A percentile compares a stretch with the other conserved stretches of the same genome.
These are phyloP conservation scores for Aromia moschata DNA, from an alignment of 2,888 invertebrate genomes.

Conservation along the genomic window DNA sequence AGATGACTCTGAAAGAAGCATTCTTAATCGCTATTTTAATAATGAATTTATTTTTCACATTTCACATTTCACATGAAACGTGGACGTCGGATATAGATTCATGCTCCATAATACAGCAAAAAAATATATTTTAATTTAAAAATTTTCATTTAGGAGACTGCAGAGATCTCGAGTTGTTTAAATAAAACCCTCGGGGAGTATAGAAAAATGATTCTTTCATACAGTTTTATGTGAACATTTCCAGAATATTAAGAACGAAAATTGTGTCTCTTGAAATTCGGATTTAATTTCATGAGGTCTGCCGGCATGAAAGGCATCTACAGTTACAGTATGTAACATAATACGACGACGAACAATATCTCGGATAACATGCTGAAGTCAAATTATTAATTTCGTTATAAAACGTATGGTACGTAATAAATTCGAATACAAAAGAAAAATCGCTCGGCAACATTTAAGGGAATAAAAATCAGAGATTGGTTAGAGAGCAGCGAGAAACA, in stretches of 20 bases:
- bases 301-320: neutral
- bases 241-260: neutral
- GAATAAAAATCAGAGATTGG: constrained; percentile 23
- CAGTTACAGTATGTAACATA: neutral
- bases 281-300: neutral
- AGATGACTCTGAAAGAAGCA: too few relatives aligned
- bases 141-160: too few relatives aligned
- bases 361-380: constrained; percentile 10
- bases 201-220: too few relatives aligned
- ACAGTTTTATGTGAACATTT: too few relatives aligned
- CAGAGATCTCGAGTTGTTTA: too few relatives aligned
- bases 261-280: neutral
- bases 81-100: too few relatives aligned
- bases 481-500: constrained; percentile 29
- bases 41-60: too few relatives aligned
- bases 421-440: constrained; percentile 8
- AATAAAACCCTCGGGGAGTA: too few relatives aligned
- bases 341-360: neutral
- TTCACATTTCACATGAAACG: too few relatives aligned
- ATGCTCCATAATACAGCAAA: too few relatives aligned
- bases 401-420: constrained; percentile 9
- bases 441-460: neutral
- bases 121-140: too few relatives aligned
- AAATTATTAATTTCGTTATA: constrained; percentile 12
- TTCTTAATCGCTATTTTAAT: too few relatives aligned